phyloP scores from a whole-genome alignment of 2,888 invertebrate species.

The Dasysyrphus albostriatus region DNA sequence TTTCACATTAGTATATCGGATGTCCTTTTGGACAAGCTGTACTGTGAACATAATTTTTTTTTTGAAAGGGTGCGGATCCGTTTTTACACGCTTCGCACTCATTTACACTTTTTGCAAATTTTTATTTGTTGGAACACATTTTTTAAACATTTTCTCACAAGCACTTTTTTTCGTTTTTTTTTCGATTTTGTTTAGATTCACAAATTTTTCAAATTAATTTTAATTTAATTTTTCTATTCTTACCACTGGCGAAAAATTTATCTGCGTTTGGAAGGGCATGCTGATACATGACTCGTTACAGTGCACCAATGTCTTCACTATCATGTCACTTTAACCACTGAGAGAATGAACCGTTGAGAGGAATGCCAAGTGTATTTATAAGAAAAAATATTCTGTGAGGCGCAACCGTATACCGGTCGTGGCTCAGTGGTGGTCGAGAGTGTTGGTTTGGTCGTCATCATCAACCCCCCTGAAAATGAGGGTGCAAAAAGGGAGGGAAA shows the following conservation, averaged over 20 bases:
- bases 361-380: slow-evolving; percentile 81
- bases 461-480: slow-evolving; percentile 37
- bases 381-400: slow-evolving; percentile 69
- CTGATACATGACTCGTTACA: slow-evolving; percentile 84
- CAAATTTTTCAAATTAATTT: slow-evolving; percentile 31
- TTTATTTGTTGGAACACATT: slow-evolving; percentile 6
- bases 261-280: slow-evolving; percentile 84
- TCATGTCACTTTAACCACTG: slow-evolving; percentile 84
- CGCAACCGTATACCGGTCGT: slow-evolving; percentile 37
- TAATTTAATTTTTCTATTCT: slow-evolving; percentile 77
- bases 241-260: slow-evolving; percentile 83
- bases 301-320: slow-evolving; percentile 84
- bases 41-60: slow-evolving; percentile 33
- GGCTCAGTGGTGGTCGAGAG: background rate
- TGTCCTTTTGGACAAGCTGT: slow-evolving; percentile 58
- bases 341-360: slow-evolving; percentile 82
- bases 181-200: slow-evolving; percentile 23
- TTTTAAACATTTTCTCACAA: slow-evolving; percentile 62
- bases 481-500: slow-evolving; percentile 26
- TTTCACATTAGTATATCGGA: slow-evolving; percentile 29
- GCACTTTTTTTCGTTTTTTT: slow-evolving; percentile 32
- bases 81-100: slow-evolving; percentile 52
- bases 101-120: slow-evolving; percentile 21
- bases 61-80: slow-evolving; percentile 68
- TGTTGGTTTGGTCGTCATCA: slow-evolving; percentile 23